Evolutionary conservation across 2,888 invertebrate species (phyloP).

Genomic region (Ophion costatus): DNA sequence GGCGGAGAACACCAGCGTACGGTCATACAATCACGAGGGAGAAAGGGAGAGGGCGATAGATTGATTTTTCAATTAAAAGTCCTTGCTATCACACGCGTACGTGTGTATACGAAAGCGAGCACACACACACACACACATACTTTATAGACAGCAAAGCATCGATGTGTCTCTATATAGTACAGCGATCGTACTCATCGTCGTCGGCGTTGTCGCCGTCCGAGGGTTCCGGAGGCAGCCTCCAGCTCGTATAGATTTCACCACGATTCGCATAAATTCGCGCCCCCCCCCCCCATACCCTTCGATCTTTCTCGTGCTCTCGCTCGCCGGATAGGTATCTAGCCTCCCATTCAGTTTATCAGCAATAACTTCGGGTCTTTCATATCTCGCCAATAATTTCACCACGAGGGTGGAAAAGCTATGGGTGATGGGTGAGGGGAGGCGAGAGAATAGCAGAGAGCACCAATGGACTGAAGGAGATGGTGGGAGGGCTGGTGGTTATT

Average conservation of each 20-base stretch:
- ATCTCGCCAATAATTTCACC: slow-evolving; percentile 81
- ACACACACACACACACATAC: not conserved
- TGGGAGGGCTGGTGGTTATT: slow-evolving; percentile 47
- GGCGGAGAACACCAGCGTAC: slow-evolving; percentile 45
- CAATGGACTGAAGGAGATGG: slow-evolving; percentile 64
- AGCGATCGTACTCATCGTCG: slow-evolving; percentile 45
- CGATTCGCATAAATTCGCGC: slow-evolving; percentile 67
- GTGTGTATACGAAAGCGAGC: not conserved
- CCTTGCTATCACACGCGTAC: slow-evolving; percentile 28
- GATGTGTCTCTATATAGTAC: slow-evolving; percentile 34
- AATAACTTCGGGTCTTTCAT: slow-evolving; percentile 80
- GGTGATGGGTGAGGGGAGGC: slow-evolving; percentile 45
- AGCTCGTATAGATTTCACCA: slow-evolving; percentile 63
- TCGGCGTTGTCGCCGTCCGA: slow-evolving; percentile 41
- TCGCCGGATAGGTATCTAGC: slow-evolving; percentile 58
- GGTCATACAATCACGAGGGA: slow-evolving; percentile 40
- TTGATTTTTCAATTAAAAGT: slow-evolving; percentile 68
- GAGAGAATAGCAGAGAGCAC: slow-evolving; percentile 41
- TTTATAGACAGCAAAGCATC: slow-evolving; percentile 21
- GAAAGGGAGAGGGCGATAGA: slow-evolving; percentile 59
- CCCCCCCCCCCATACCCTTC: slow-evolving; percentile 17
- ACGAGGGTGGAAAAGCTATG: slow-evolving; percentile 68
- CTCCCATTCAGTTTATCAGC: slow-evolving; percentile 79
- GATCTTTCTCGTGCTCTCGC: slow-evolving; percentile 1
- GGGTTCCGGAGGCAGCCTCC: slow-evolving; percentile 26